A percentile compares a stretch with the other conserved stretches of the same genome.
These are phyloP conservation scores for Stomatorhinus ivindoensis DNA, from an alignment of 2,113 vertebrate genomes.

Conservation along the genomic window DNA sequence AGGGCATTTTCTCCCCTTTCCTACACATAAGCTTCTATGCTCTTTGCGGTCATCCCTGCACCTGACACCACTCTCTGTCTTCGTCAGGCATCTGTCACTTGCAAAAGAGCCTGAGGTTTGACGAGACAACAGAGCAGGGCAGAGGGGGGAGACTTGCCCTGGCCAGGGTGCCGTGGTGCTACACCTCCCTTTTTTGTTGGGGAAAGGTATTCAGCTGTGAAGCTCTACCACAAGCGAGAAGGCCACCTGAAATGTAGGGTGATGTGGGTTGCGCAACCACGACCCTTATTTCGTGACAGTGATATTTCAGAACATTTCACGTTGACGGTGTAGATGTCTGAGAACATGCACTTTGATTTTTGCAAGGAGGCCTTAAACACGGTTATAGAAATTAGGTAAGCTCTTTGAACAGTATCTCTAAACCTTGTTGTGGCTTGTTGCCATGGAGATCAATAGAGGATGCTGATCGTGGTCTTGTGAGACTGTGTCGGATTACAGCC, in stretches of 20 bases:
- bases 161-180: background rate
- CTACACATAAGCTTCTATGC: background rate
- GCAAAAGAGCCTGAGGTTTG: constrained; percentile 24
- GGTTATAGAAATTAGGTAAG: constrained; percentile 5
- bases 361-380: background rate
- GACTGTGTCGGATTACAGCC: background rate
- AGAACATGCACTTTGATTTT: background rate
- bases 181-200: background rate
- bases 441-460: constrained; percentile 9
- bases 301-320: background rate
- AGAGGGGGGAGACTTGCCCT: background rate
- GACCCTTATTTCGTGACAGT: background rate
- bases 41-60: constrained; percentile 9
- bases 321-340: background rate
- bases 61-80: constrained; percentile 43
- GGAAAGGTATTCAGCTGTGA: background rate
- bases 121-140: background rate
- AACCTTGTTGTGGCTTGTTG: constrained; percentile 1
- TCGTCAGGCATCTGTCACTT: constrained; percentile 52
- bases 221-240: background rate
- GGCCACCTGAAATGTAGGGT: background rate
- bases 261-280: background rate
- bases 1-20: background rate
- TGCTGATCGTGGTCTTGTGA: background rate
- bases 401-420: background rate